Evolutionary conservation across 1,140 invertebrate species (phyloP), one percentile per base, ranked within the genome.

Genomic region (Fopius arisanus): DNA sequence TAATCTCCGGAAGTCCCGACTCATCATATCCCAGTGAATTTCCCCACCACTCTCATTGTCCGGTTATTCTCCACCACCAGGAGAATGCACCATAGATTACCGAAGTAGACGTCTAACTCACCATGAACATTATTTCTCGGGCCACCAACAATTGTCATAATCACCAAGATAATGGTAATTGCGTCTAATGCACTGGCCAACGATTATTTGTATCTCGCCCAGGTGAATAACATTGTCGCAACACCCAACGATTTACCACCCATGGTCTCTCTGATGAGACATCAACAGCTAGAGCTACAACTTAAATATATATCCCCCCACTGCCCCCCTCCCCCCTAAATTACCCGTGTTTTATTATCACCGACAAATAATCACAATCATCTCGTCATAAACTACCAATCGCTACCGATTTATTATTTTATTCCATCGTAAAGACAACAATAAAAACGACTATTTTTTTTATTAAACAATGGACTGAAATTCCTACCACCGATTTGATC

Each of bases 101-200:
- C 16, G 10, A n/a, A n/a, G n/a, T n/a, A n/a, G 14, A n/a, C 31
- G 21, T 12, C 51, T 63, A 69, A 74, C 3, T 7, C 40, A 29
- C 33, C 37, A 67, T 73, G 51, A 62, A 62, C 37, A n/a, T n/a
- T n/a, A n/a, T n/a, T 62, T 19, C 71, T 63, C 33, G 37, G 54
- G 70, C 70, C 67, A 75, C 70, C 59, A 73, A 73, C 73, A 81
- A 79, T 80, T 73, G 75, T 78, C 74, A 81, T 81, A 81, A 79
- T 82, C 80, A 76, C 78, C 77, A 78, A 76, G 81, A 82, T 82
- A 75, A 80, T 72, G 78, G 79, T 82, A 81, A 82, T 82, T 72
- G 70, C 51, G 70, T 74, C 14, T 80, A 81, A 82, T 80, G 69
- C 72, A 59, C 66, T 63, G 54, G 72, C 73, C 29, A 29, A 74